phyloP scores from a whole-genome alignment of 2,888 invertebrate species.

The Temnothorax rugatulus region DNA sequence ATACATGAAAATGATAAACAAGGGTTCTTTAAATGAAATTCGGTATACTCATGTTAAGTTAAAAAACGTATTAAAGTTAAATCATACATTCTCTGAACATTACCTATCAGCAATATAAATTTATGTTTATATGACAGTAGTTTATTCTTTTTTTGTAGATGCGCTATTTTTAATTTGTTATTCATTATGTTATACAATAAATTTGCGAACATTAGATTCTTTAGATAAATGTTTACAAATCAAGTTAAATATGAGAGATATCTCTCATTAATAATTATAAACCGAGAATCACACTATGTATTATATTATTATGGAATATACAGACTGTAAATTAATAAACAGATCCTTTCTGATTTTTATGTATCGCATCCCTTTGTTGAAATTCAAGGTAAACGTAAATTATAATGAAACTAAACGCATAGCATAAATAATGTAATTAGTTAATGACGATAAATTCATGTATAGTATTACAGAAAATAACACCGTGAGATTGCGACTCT shows the following conservation, averaged over 20 bases:
- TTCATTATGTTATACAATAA: not conserved
- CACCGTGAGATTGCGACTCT: not conserved
- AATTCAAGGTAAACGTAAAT: slow-evolving; percentile 8
- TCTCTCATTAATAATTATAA: not conserved
- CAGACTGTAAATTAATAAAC: not conserved
- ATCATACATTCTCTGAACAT: not conserved
- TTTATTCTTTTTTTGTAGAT: not conserved
- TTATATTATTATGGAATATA: not conserved
- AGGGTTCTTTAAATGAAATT: not conserved
- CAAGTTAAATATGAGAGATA: not conserved
- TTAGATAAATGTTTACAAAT: not conserved
- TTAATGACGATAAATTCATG: slow-evolving; percentile 19
- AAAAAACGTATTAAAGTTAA: not conserved
- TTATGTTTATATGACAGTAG: not conserved
- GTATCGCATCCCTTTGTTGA: not conserved
- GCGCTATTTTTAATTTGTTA: not conserved
- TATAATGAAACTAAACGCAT: not conserved
- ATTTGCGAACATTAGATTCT: not conserved
- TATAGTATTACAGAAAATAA: slow-evolving; percentile 19
- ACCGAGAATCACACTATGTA: not conserved
- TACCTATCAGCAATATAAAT: not conserved
- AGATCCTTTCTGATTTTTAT: not conserved
- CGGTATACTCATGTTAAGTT: too few relatives aligned
- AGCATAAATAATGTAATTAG: slow-evolving; percentile 28
- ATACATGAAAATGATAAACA: not conserved